phyloP scores from a whole-genome alignment of 1,140 invertebrate genomes.

The Zaprionus ghesquierei region DNA sequence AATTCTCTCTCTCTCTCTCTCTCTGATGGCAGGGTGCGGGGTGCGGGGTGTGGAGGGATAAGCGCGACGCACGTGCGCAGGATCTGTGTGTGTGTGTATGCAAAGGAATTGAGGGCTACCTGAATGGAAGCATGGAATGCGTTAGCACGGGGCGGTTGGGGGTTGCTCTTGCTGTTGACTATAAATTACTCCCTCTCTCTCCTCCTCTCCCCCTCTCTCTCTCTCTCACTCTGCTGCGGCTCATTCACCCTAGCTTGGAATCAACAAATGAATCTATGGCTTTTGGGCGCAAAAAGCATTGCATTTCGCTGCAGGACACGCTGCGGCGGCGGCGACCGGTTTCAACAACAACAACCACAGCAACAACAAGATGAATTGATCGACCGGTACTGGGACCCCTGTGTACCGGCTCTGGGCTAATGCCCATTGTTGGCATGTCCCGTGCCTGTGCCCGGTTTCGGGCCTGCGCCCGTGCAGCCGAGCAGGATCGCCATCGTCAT shows the following conservation, averaged over 20 bases:
- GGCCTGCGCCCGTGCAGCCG: slow-evolving; percentile 17
- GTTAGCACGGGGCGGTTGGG: slow-evolving; percentile 24
- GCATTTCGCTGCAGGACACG: slow-evolving; percentile 36
- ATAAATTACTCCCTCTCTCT: slow-evolving; percentile 40
- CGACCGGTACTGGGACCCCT: neutral
- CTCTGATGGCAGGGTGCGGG: neutral
- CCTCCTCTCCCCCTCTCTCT: slow-evolving; percentile 19
- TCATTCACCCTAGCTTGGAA: slow-evolving; percentile 13
- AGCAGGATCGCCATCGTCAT: slow-evolving; percentile 11
- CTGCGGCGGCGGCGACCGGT: slow-evolving; percentile 24
- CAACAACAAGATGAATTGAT: slow-evolving; percentile 26
- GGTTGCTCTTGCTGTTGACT: slow-evolving; percentile 6
- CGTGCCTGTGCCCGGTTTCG: slow-evolving; percentile 57
- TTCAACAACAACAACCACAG: slow-evolving; percentile 40
- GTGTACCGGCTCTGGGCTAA: slow-evolving; percentile 24
- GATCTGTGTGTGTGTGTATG: slow-evolving; percentile 21
- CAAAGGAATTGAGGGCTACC: slow-evolving; percentile 37
- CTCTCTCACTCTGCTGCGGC: slow-evolving; percentile 22
- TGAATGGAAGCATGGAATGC: slow-evolving; percentile 1
- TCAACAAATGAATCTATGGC: slow-evolving; percentile 47
- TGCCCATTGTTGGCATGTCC: slow-evolving; percentile 57
- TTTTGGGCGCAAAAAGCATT: slow-evolving; percentile 39
- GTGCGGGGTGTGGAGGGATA: slow-evolving; percentile 14
- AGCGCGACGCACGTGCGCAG: slow-evolving; percentile 27
- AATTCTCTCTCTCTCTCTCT: no score